Evolutionary conservation across 1,140 invertebrate species (phyloP).

Genomic region (Stegodyphus dumicola): DNA sequence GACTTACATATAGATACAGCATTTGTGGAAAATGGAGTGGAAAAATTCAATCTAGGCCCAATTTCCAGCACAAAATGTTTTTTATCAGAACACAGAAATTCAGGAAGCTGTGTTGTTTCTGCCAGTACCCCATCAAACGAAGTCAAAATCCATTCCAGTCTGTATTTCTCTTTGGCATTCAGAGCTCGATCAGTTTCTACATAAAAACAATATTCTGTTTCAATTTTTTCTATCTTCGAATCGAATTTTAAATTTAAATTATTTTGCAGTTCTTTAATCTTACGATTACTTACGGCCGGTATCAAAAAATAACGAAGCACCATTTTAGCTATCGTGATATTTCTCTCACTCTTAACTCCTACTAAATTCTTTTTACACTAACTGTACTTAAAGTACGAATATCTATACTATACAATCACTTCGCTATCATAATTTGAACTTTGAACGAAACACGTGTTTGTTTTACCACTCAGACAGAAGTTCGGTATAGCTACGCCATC

Average conservation of each 20-base stretch:
- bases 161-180: constrained; percentile 67
- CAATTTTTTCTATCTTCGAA: constrained; percentile 69
- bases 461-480: constrained; percentile 4
- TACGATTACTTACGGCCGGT: constrained; percentile 24
- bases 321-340: not conserved
- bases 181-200: constrained; percentile 72
- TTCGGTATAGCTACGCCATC: no score
- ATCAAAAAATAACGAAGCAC: constrained; percentile 34
- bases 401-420: not conserved
- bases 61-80: constrained; percentile 67
- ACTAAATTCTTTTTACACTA: not conserved
- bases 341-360: not conserved
- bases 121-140: constrained; percentile 56
- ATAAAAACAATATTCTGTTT: constrained; percentile 84
- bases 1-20: constrained; percentile 92
- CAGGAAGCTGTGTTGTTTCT: constrained; percentile 54
- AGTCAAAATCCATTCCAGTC: constrained; percentile 51
- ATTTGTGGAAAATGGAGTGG: constrained; percentile 93
- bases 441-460: constrained; percentile 8
- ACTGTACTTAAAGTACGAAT: not conserved
- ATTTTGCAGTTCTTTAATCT: constrained; percentile 14
- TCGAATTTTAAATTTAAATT: constrained; percentile 31
- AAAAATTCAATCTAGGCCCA: constrained; percentile 84
- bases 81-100: constrained; percentile 1
- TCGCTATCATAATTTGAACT: not conserved